phyloP scores from a whole-genome alignment of 2,797 vertebrate genomes.

The Microctenopoma steveboyesi region DNA sequence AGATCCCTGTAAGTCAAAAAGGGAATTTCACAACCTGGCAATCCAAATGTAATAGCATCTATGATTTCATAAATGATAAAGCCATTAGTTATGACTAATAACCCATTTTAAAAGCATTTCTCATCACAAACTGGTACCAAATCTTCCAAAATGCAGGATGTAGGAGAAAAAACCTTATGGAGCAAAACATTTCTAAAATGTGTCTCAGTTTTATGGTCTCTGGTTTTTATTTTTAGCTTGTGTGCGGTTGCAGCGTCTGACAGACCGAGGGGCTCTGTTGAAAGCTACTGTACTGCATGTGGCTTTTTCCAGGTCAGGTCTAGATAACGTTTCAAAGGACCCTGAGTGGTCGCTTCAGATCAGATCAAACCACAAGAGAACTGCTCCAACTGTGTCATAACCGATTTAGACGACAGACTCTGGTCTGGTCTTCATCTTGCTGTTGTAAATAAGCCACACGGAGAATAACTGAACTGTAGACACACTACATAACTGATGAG shows the following conservation, averaged over 20 bases:
- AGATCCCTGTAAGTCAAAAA: no score
- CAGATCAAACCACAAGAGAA: background rate
- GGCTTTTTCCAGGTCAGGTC: no score
- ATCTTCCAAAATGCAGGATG: background rate
- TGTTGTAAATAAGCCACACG: background rate
- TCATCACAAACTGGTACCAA: background rate
- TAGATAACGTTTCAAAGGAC: background rate
- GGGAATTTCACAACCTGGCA: background rate
- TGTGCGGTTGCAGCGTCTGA: background rate
- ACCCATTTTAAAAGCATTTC: background rate
- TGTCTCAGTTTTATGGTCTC: background rate
- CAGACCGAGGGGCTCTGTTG: background rate
- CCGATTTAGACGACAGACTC: background rate
- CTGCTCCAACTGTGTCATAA: no score
- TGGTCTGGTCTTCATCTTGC: background rate
- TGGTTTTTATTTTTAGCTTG: background rate
- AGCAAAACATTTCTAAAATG: background rate
- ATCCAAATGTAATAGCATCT: background rate
- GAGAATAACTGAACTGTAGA: background rate
- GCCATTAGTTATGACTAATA: background rate
- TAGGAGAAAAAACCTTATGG: background rate
- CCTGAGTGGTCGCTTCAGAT: background rate
- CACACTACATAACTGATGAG: slow-evolving; percentile 22
- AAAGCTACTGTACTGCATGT: background rate
- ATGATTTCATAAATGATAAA: background rate